These are phyloP conservation scores for Lottia scabra DNA, from an alignment of 2,888 invertebrate genomes.

Conservation along the genomic window DNA sequence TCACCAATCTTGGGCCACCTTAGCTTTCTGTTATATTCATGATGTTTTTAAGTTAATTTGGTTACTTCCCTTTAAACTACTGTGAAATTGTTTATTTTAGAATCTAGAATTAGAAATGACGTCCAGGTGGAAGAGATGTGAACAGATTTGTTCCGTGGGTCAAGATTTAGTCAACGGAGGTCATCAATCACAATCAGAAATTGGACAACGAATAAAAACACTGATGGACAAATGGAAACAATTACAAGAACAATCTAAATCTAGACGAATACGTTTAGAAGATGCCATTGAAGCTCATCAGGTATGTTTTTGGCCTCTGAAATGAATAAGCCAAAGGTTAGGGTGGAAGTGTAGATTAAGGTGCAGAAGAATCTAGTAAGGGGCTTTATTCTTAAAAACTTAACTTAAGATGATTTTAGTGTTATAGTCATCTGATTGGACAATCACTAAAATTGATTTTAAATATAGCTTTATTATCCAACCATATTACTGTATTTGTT, in stretches of 20 bases:
- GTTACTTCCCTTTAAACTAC: background rate
- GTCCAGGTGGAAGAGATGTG: conserved; percentile 69
- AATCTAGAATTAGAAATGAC: conserved; percentile 85
- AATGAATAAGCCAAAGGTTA: too few relatives aligned
- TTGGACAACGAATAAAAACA: conserved; percentile 84
- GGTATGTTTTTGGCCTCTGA: conserved; percentile 67
- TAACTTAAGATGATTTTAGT: too few relatives aligned
- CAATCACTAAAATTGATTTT: too few relatives aligned
- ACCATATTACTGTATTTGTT: too few relatives aligned
- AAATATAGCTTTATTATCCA: too few relatives aligned
- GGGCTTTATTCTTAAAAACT: too few relatives aligned
- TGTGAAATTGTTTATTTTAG: conserved; percentile 50
- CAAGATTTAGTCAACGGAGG: conserved; percentile 81
- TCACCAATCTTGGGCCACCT: too few relatives aligned
- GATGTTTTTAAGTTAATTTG: too few relatives aligned
- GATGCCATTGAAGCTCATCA: conserved; percentile 94
- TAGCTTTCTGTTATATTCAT: too few relatives aligned
- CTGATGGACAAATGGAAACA: conserved; percentile 88
- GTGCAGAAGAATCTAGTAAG: too few relatives aligned
- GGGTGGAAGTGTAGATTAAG: too few relatives aligned
- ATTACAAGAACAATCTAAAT: conserved; percentile 84
- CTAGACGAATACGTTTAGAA: conserved; percentile 75
- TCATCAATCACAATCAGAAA: conserved; percentile 85
- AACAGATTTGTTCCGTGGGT: conserved; percentile 76
- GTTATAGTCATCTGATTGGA: too few relatives aligned